Evolutionary conservation across 2,113 vertebrate species (phyloP), one percentile per base, ranked within the genome.

Genomic region (Galbula dea): DNA sequence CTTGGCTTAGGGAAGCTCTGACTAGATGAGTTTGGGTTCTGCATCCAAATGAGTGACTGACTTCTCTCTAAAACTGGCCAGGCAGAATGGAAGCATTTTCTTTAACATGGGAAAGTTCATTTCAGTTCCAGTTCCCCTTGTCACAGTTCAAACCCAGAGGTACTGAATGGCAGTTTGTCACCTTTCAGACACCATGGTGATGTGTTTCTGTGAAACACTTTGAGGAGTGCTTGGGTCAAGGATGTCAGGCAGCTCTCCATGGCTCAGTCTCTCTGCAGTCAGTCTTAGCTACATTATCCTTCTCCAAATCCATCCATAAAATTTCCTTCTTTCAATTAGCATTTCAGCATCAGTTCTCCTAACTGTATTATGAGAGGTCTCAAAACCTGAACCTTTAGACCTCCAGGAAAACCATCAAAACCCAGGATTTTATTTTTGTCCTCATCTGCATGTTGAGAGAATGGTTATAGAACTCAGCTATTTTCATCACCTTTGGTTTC

Each of bases 41-140:
- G 13, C 46, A 43, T 32, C 68, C 43, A 83, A 71, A 67, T 0
- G 0, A 4, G 1, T 49, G 59, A 63, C 36, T 85, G 83, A 55
- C 46, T 83, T 75, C 57, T 92, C 62, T 83, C 41, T 83, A 43
- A 57, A 79, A 34, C 29, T 73, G 55, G 12, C 29, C 11, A 20
- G 55, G 55, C 46, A 89, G 93, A 71, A 75, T 78, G 67, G 61
- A 92, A 78, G 68, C 71, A 12, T 62, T 79, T 57, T 89, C 72
- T 68, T 88, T 8, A 74, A 54, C 0, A 7, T 94, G 75, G 72
- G 72, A 94, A 96, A 87, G 51, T 82, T 90, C 72, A 59, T 30
- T 75, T 86, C 61, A 65, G 83, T 94, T 95, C 83, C 85, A 93
- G 59, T 86, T 94, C 82, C 83, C 67, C 79, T 81, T 59, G 79